phyloP scores from a whole-genome alignment of 1,140 invertebrate genomes.

The Drosophila kikkawai region DNA sequence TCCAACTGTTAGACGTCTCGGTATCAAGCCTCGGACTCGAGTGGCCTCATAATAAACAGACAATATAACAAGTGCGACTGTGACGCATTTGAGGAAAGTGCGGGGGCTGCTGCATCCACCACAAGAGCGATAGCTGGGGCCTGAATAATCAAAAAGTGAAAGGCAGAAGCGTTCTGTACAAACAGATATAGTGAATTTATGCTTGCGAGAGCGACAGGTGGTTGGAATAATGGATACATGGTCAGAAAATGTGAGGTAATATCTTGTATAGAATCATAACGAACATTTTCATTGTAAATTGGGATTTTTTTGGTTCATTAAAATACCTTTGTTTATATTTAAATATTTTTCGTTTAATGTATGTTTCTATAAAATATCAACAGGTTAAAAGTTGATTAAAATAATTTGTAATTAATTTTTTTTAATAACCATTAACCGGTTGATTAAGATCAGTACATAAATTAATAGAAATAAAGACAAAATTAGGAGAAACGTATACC shows the following conservation, averaged over 20 bases:
- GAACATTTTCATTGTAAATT: background rate
- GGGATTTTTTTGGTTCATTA: background rate
- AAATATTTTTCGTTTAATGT: no score
- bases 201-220: slow-evolving; percentile 17
- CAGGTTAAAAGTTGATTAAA: background rate
- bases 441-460: background rate
- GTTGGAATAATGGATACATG: slow-evolving; percentile 10
- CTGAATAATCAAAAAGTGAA: slow-evolving; percentile 9
- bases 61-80: slow-evolving; percentile 59
- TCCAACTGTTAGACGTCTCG: slow-evolving; percentile 38
- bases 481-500: background rate
- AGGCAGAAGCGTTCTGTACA: background rate
- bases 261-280: no score
- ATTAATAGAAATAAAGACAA: background rate
- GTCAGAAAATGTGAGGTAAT: background rate
- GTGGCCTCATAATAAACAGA: slow-evolving; percentile 74
- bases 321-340: background rate
- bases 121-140: slow-evolving; percentile 18
- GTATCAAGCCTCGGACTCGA: slow-evolving; percentile 58
- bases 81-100: slow-evolving; percentile 45
- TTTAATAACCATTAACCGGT: background rate
- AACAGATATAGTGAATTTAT: slow-evolving; percentile 16
- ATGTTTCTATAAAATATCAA: background rate
- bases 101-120: slow-evolving; percentile 14
- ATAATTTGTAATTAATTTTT: background rate